These are phyloP conservation scores for Cichladusa arquata DNA, from an alignment of 2,113 vertebrate genomes.

Conservation along the genomic window DNA sequence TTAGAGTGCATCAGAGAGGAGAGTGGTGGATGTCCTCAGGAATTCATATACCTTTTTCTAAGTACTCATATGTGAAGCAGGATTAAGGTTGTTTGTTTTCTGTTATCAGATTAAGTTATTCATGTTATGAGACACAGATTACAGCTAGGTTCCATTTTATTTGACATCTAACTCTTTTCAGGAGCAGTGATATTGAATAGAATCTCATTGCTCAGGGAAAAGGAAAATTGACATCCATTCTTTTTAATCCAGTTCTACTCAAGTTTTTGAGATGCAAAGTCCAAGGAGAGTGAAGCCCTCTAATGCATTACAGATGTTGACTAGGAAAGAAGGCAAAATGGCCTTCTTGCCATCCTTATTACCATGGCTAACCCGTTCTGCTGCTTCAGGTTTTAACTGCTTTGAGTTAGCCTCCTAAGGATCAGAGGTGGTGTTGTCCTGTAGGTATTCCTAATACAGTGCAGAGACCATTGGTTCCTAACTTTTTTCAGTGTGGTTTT, in stretches of 20 bases:
- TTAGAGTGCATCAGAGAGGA: background rate
- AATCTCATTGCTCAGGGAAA: background rate
- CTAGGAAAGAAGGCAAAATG: background rate
- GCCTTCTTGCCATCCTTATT: background rate
- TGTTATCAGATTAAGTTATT: background rate
- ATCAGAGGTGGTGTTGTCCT: background rate
- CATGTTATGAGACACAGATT: background rate
- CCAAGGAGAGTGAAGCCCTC: background rate
- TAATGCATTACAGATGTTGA: background rate
- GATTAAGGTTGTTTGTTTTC: background rate
- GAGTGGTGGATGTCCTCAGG: background rate
- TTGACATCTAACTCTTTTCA: background rate
- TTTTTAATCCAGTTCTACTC: background rate
- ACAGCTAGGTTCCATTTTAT: background rate
- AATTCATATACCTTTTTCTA: background rate
- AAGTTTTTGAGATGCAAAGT: background rate
- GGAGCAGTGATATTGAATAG: background rate
- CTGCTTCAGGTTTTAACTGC: background rate
- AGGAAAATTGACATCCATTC: background rate
- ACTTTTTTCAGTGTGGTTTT: background rate
- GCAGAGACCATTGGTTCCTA: background rate
- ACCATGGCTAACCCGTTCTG: background rate
- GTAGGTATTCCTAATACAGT: rapidly evolving
- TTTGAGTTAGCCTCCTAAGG: background rate
- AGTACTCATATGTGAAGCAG: background rate